Conservation (phyloP, 2,888 invertebrate genomes). For the Platerodrilus igneus region DNA sequence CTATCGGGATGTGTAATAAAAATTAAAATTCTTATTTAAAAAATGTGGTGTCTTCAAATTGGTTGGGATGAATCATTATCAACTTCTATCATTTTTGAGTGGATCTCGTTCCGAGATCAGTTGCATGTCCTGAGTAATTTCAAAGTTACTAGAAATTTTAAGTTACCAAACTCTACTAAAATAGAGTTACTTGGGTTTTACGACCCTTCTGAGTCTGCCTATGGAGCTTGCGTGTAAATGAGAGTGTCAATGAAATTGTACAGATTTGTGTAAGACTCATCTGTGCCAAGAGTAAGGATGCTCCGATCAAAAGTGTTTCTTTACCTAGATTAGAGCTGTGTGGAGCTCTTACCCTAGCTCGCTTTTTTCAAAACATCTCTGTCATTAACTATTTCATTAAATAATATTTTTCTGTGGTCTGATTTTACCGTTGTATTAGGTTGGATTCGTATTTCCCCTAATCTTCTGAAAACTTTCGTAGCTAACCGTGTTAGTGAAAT, state of each 20-base stretch:
- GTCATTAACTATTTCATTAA: not conserved
- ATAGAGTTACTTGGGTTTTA: not conserved
- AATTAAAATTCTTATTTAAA: too few relatives aligned
- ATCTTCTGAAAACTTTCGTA: conserved; percentile 5
- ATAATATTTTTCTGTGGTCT: not conserved
- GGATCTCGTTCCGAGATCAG: not conserved
- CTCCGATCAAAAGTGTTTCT: conserved; percentile 16
- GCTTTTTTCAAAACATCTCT: not conserved
- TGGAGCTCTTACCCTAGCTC: conserved; percentile 11
- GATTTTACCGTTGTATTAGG: not conserved
- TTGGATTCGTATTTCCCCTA: not conserved
- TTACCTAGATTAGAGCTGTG: conserved; percentile 22
- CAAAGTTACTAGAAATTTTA: not conserved
- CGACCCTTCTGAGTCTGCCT: not conserved
- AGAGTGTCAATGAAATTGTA: conserved; percentile 12
- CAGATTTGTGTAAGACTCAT: conserved; percentile 11
- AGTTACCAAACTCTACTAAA: not conserved
- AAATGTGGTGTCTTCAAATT: too few relatives aligned
- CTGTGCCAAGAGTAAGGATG: conserved; percentile 21
- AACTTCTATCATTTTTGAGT: not conserved
- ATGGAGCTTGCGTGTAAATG: conserved; percentile 7
- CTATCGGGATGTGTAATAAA: too few relatives aligned
- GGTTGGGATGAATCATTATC: not conserved
- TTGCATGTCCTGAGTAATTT: not conserved
- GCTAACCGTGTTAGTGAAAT: conserved; percentile 10